phyloP scores from a whole-genome alignment of 2,888 invertebrate species.

The Thymelicus sylvestris region DNA sequence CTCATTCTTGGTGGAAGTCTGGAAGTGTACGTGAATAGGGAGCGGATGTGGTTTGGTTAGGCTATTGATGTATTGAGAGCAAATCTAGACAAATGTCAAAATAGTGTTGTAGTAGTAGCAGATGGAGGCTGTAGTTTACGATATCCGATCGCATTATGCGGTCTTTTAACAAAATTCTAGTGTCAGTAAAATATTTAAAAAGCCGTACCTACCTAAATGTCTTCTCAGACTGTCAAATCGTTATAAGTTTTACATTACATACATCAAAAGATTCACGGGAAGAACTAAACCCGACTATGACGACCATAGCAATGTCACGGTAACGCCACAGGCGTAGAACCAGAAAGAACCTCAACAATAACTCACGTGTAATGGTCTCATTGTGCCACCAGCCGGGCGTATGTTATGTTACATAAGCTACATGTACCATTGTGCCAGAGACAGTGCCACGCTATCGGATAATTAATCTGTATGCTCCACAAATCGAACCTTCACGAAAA shows the following conservation, averaged over 20 bases:
- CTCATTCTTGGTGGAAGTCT: not conserved
- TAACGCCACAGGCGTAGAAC: constrained; percentile 12
- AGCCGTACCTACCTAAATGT: no score
- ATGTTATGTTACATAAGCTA: constrained; percentile 58
- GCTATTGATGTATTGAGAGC: constrained; percentile 46
- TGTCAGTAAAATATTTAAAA: no score
- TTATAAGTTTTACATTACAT: no score
- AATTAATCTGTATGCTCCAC: constrained; percentile 68
- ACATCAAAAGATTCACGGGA: no score
- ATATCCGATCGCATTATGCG: no score
- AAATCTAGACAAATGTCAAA: not conserved
- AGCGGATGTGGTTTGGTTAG: constrained; percentile 34
- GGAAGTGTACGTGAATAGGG: not conserved
- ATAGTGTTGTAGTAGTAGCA: no score
- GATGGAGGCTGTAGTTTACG: no score
- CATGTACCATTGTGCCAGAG: constrained; percentile 58
- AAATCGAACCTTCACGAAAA: constrained; percentile 45
- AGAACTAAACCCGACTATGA: no score
- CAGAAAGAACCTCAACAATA: not conserved
- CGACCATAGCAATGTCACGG: no score
- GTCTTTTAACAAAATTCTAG: no score
- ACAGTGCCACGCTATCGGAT: constrained; percentile 63
- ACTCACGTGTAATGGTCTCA: constrained; percentile 30
- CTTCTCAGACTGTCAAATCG: no score
- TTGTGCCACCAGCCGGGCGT: constrained; percentile 50